phyloP scores from a whole-genome alignment of 2,797 vertebrate genomes.

The Rhinoraja longicauda region DNA sequence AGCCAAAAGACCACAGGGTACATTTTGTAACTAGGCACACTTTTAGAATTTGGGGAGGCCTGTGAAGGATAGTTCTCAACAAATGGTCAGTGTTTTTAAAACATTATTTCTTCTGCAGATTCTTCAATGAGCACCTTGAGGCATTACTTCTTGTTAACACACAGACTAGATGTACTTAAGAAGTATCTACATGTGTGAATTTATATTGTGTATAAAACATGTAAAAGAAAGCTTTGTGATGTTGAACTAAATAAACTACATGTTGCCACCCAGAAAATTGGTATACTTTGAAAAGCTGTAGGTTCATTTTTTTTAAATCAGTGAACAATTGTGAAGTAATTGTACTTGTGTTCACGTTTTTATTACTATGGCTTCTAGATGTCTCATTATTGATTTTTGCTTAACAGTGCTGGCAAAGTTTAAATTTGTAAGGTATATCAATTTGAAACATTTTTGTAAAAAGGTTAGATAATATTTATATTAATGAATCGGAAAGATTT shows the following conservation, averaged over 20 bases:
- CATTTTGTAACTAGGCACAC: slow-evolving; percentile 8
- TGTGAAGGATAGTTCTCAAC: background rate
- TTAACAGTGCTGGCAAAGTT: background rate
- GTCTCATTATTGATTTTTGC: background rate
- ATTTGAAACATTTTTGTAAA: slow-evolving; percentile 23
- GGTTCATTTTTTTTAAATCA: slow-evolving; percentile 4
- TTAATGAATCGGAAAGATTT: slow-evolving; percentile 1
- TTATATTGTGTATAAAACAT: slow-evolving; percentile 30
- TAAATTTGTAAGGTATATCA: background rate
- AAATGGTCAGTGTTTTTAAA: slow-evolving; percentile 8
- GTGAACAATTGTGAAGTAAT: slow-evolving; percentile 36
- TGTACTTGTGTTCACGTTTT: slow-evolving; percentile 8
- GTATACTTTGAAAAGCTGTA: background rate
- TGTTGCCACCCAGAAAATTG: slow-evolving; percentile 10
- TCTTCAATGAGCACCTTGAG: background rate
- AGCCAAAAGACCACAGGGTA: background rate
- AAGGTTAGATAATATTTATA: background rate
- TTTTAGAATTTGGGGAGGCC: background rate
- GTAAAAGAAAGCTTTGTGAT: slow-evolving; percentile 1
- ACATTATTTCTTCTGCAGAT: background rate
- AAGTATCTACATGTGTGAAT: slow-evolving; percentile 17
- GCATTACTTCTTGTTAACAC: slow-evolving; percentile 2
- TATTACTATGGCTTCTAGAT: background rate
- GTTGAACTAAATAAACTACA: slow-evolving; percentile 21
- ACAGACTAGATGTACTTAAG: background rate